phyloP scores from a whole-genome alignment of 2,113 vertebrate genomes.

The Antennarius striatus region DNA sequence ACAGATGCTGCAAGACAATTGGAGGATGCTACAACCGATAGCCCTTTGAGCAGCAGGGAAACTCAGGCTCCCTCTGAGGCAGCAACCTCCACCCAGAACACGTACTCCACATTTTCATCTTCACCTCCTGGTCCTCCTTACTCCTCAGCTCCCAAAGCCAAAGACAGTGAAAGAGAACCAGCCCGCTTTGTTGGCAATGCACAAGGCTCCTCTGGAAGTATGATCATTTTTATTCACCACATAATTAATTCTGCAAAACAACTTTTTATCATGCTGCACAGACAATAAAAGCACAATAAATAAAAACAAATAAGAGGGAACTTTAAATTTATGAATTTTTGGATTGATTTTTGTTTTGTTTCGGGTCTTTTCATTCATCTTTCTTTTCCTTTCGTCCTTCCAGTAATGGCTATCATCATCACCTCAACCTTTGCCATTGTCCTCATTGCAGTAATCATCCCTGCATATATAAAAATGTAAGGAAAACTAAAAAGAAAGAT shows the following conservation, averaged over 20 bases:
- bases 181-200: constrained; percentile 16
- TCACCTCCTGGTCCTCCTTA: neutral
- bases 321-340: neutral
- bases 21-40: constrained; percentile 34
- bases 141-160: neutral
- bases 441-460: constrained; percentile 71
- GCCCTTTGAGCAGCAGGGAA: constrained; percentile 12
- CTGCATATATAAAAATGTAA: constrained; percentile 86
- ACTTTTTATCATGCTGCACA: neutral
- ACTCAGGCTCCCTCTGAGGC: neutral
- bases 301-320: neutral
- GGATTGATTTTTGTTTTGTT: neutral
- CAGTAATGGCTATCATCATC: constrained; percentile 81
- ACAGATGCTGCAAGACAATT: constrained; percentile 63
- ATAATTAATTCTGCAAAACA: neutral
- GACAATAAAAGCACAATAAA: neutral
- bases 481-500: too few species aligned
- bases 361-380: constrained; percentile 9
- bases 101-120: neutral
- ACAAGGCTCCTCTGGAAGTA: constrained; percentile 57
- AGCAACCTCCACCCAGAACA: neutral
- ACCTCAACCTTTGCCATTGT: constrained; percentile 79
- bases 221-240: neutral
- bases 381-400: neutral
- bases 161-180: constrained; percentile 7